Evolutionary conservation across 2,797 vertebrate species (phyloP), one percentile per base, ranked within the genome.

Genomic region (Trachops cirrhosus): DNA sequence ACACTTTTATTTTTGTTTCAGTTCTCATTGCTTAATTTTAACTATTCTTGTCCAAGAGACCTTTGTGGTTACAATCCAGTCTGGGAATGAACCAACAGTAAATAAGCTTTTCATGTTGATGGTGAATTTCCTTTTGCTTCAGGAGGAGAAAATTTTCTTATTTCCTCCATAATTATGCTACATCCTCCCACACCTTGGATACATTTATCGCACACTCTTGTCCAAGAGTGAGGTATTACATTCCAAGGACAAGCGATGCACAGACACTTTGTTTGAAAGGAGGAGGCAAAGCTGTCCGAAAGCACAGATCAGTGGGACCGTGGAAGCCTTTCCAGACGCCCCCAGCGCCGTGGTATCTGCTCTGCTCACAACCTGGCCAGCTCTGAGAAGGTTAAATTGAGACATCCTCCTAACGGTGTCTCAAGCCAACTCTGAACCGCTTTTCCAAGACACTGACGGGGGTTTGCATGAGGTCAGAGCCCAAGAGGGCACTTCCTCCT

Each of bases 391-490:
- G 50, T 77, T 86, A 84, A 94, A 92, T 67, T 44, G 89, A 96
- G 57, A 94, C 54, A 54, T 48, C 75, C 91, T 78, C 41, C 46
- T 37, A 52, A 78, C 6, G 32, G 50, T 7, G 4, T 15, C 73
- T 64, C 39, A 44, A 62, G 91, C 29, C 91, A 91, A 74, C 29
- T 15, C 62, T 44, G 89, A 91, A 79, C 77, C 26, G 9, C 46
- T 79, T 93, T 79, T 89, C 90, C 77, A 95, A 92, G 78, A 57
- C 34, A 77, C 84, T 78, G 64, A 78, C 3, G 21, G 68, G 74
- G 68, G 73, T 57, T 92, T 67, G 87, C 68, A 48, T 97, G 97
- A 95, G 78, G 88, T 97, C 95, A 97, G 93, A 67, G 46, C n/a
- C 67, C 29, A 6, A 22, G 77, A 73, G 46, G 34, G 67, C 48